Evolutionary conservation across 2,113 vertebrate species (phyloP).

Genomic region (Tauraco erythrolophus): DNA sequence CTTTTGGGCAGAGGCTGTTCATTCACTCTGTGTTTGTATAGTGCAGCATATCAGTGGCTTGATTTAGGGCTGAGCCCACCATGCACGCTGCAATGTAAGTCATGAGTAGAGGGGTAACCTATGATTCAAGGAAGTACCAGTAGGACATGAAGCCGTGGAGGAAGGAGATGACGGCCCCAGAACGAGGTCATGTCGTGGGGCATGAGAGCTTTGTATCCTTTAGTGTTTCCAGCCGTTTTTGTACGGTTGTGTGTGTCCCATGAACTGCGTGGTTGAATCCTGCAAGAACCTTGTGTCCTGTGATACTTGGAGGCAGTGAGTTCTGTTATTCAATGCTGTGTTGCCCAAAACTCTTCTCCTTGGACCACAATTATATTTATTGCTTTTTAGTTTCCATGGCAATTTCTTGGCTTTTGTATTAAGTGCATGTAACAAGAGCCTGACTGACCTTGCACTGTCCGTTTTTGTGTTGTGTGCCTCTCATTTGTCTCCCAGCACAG

Average conservation of each 20-base stretch:
- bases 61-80: neutral
- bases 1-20: neutral
- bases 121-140: neutral
- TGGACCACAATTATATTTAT: neutral
- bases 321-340: neutral
- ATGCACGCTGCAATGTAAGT: neutral
- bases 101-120: neutral
- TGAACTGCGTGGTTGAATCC: accelerated
- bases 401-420: neutral
- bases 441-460: neutral
- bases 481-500: neutral
- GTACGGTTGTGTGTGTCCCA: neutral
- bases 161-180: neutral
- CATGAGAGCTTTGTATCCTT: neutral
- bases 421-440: accelerated
- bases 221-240: neutral
- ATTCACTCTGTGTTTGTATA: neutral
- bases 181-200: neutral
- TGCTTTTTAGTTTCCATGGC: neutral
- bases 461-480: neutral
- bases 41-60: accelerated
- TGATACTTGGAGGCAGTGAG: neutral
- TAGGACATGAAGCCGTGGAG: neutral
- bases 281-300: neutral
- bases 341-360: neutral